phyloP scores from a whole-genome alignment of 2,888 invertebrate species.

The Melanophora roralis region DNA sequence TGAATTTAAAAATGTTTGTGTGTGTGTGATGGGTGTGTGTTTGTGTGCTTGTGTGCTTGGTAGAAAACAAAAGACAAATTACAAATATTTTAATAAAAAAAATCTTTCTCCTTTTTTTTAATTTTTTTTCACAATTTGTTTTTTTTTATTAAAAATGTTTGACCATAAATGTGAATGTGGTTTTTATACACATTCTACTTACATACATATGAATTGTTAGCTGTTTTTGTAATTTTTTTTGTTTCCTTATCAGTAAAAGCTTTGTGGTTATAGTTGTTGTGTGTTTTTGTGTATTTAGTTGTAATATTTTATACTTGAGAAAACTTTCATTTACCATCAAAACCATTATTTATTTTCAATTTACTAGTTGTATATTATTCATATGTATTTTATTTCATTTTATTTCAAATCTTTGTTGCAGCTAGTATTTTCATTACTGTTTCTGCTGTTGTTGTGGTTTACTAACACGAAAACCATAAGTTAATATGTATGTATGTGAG shows the following conservation, averaged over 20 bases:
- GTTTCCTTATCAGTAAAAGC: slow-evolving; percentile 32
- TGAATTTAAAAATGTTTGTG: slow-evolving; percentile 5
- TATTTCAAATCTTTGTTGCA: slow-evolving; percentile 1
- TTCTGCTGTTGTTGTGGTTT: slow-evolving; percentile 10
- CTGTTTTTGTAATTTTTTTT: background rate
- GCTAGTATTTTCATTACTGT: background rate
- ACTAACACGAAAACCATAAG: slow-evolving; percentile 39
- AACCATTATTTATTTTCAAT: slow-evolving; percentile 7
- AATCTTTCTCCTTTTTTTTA: slow-evolving; percentile 15
- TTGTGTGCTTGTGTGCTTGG: slow-evolving; percentile 17
- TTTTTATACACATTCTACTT: slow-evolving; percentile 1
- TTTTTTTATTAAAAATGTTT: slow-evolving; percentile 57
- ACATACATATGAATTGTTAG: background rate
- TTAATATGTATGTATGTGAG: background rate
- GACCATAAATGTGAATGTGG: slow-evolving; percentile 46
- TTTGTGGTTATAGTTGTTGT: slow-evolving; percentile 31
- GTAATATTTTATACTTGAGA: slow-evolving; percentile 61
- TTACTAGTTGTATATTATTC: slow-evolving; percentile 20
- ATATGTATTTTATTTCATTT: slow-evolving; percentile 27
- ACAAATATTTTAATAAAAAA: slow-evolving; percentile 27
- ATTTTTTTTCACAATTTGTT: background rate
- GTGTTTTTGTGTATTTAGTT: background rate
- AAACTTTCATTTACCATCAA: slow-evolving; percentile 54
- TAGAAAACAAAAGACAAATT: background rate
- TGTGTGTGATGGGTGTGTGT: slow-evolving; percentile 12